Base-by-base conservation (phyloP, 2,797 vertebrate species). In the Chaenodraco wilsoni region DNA sequence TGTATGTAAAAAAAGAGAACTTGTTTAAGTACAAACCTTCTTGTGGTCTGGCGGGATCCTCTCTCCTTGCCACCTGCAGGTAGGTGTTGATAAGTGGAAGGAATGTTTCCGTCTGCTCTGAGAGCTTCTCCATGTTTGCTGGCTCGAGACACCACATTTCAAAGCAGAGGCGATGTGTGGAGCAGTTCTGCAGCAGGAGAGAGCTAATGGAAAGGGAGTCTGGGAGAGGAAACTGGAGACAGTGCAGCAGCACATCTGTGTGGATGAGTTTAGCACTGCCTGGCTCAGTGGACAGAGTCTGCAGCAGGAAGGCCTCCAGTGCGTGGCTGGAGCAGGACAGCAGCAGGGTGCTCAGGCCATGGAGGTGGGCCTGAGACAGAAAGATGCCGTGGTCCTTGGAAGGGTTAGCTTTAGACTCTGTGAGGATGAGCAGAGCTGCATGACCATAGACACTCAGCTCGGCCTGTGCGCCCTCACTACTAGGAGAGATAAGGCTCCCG, bases 131-230 rank as follows among this genome's bases (percentile, higher is more conserved):
- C 44, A 79, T 75, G 37, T 88, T 73, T 3, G 58, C 79, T 0
- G 88, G 75, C 83, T 89, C 91, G 40, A 95, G 72, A 72, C 96
- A 98, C 97, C 97, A 99, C 33, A 91, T 65, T 89, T 99, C 96
- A 0, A 99, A 98, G 72, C 90, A 82, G 65, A 99, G 93, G 55
- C 95, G 86, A 64, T 98, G 96, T 14, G 95, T 91, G 44, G 92
- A 91, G 86, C 94, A 95, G 87, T 94, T 92, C 62, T 81, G 88
- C 60, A 99, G 87, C 80, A 99, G 90, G 50, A 95, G 45, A 84
- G 91, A 58, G 62, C 79, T 85, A 65, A 82, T 69, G 74, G 81
- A 71, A 84, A 52, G 72, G 54, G 74, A 94, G 92, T 85, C 94
- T 56, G 65, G 88, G 84, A 87, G 76, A 17, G 72, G 84, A 11